Base-by-base conservation (phyloP, 1,140 invertebrate species). In the Drosophila orosa region DNA sequence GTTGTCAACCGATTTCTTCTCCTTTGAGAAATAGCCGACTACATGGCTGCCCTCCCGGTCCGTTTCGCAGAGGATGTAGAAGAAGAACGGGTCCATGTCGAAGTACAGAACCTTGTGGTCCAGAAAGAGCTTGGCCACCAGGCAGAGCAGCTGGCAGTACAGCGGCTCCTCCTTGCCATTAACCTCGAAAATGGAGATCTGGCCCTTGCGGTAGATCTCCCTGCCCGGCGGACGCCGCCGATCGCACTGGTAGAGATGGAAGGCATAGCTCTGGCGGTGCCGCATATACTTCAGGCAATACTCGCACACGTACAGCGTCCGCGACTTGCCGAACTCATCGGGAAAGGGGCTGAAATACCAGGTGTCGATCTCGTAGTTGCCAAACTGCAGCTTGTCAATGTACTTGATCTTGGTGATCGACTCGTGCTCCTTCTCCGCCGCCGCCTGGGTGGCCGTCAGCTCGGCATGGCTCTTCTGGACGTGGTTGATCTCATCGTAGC, bases 341-440 rank as follows among this genome's bases (percentile, higher is more conserved):
- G 98, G 98, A 92, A 98, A 99, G 0, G 98, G 98, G 89, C 98
- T 99, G 89, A 99, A 99, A 92, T 99, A 99, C 98, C 98, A 99
- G 13, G 98, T 98, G 91, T 99, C 98, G 48, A 99, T 99, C 93
- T 99, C 98, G 93, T 97, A 99, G 91, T 96, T 94, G 62, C 98
- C 98, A 90, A 99, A 98, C 93, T 99, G 97, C 80, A 99, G 96
- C 92, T 95, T 95, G 89, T 99, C 98, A 78, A 99, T 99, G 89
- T 99, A 99, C 94, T 99, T 99, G 0, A 99, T 97, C 95, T 98
- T 98, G 55, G 97, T 98, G 56, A 99, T 97, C 44, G 98, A 97
- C 95, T 99, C 98, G 91, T 99, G 99, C 93, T 99, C 98, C 92
- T 98, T 98, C 92, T 99, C 99, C 54, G 99, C 93, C 3, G 98